A percentile compares a stretch with the other conserved stretches of the same genome.
These are phyloP conservation scores for Dicrostonyx torquatus DNA, from an alignment of 2,797 vertebrate genomes.

Conservation along the genomic window DNA sequence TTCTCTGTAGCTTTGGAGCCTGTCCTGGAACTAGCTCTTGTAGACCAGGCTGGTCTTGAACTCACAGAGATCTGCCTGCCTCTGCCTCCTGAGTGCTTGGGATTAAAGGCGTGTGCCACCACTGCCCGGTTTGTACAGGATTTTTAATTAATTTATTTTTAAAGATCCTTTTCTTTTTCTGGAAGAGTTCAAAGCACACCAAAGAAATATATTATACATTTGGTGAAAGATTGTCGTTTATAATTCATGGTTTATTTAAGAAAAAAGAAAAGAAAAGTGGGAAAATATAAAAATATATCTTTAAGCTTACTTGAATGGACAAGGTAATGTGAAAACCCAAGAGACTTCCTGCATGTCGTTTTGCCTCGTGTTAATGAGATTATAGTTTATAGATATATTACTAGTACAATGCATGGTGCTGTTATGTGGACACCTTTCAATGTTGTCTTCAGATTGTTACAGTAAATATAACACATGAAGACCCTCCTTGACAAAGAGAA, in stretches of 20 bases:
- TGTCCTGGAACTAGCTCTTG: no score
- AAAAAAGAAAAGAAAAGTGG: slow-evolving; percentile 74
- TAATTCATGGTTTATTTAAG: slow-evolving; percentile 91
- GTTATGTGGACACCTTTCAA: slow-evolving; percentile 86
- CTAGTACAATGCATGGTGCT: slow-evolving; percentile 89
- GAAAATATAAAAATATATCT: slow-evolving; percentile 83
- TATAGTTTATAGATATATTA: slow-evolving; percentile 86
- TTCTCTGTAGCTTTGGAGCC: no score
- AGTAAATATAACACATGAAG: slow-evolving; percentile 81
- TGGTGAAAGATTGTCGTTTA: slow-evolving; percentile 94
- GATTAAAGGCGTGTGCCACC: no score
- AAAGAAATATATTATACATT: slow-evolving; percentile 97
- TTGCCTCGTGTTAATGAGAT: slow-evolving; percentile 88
- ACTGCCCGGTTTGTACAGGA: no score
- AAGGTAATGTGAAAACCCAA: slow-evolving; percentile 94
- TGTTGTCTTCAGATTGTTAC: slow-evolving; percentile 84
- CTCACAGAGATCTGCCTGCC: no score
- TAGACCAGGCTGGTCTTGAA: no score
- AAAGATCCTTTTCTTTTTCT: slow-evolving; percentile 86
- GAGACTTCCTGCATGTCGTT: slow-evolving; percentile 93
- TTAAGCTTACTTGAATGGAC: slow-evolving; percentile 95
- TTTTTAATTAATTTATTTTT: slow-evolving; percentile 97
- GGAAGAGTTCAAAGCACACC: slow-evolving; percentile 96
- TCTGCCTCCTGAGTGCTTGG: no score
- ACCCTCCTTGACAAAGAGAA: slow-evolving; percentile 80